Evolutionary conservation across 2,797 vertebrate species (phyloP), one percentile per base, ranked within the genome.

Genomic region (Acanthornis magna): DNA sequence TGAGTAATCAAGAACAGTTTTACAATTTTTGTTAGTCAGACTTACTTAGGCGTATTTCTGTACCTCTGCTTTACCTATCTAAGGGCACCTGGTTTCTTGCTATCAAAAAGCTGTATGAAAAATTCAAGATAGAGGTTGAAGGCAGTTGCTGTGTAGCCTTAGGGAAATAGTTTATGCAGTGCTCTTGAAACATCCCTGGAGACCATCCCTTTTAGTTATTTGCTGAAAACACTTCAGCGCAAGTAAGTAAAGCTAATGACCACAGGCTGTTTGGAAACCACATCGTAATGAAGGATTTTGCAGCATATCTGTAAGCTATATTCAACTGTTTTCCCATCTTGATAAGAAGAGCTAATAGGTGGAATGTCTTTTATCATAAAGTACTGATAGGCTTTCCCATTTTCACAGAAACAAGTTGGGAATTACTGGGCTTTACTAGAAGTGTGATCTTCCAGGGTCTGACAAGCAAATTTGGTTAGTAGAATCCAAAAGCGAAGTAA

Each of bases 151-250:
- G 0, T 43, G 48, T 84, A 70, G 66, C 82, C 42, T 70, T 43
- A 79, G 62, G 76, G 51, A 93, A 81, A 42, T n/a, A 34, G 47
- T 18, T 85, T 66, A 26, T 75, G 21, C 29, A 38, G 38, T 58
- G 68, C 50, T 89, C 58, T 83, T 38, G 48, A 65, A 60, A 47
- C 2, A 4, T 36, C 65, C 63, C 55, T 68, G 48, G 73, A 86
- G 70, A 70, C 58, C 23, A 10, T 45, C 38, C 43, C 55, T 42
- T 58, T 47, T 45, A 43, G 55, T 91, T 80, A 55, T 84, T 88
- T 91, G 68, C 65, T 91, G 62, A 66, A 78, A 91, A 66, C 62
- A n/a, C 72, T 93, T 89, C 23, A 91, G 53, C 68, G 87, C 22
- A 54, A 87, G 63, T 78, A 70, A 74, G 76, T 82, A 63, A 80